These are phyloP conservation scores for Solenopsis fugax DNA, from an alignment of 1,140 invertebrate species.

Conservation along the genomic window DNA sequence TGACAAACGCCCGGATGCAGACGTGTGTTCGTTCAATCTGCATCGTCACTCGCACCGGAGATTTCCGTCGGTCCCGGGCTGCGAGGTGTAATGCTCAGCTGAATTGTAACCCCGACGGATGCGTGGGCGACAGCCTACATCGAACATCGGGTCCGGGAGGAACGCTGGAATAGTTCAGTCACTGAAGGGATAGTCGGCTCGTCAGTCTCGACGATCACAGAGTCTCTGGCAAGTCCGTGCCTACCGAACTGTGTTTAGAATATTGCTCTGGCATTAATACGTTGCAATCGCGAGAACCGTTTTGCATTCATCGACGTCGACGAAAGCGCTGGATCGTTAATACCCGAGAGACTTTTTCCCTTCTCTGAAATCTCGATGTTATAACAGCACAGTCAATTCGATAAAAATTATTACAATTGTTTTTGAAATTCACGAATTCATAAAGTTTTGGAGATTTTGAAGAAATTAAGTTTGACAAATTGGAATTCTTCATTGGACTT, in stretches of 20 bases:
- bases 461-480: neutral
- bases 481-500: neutral
- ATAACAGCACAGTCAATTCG: neutral
- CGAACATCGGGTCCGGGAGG: neutral
- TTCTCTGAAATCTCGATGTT: neutral
- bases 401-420: neutral
- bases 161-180: neutral
- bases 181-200: neutral
- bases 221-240: neutral
- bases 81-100: neutral
- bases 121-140: slow-evolving; percentile 9
- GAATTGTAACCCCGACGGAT: neutral
- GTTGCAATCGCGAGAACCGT: neutral
- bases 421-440: neutral
- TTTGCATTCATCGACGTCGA: neutral
- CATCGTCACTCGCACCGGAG: neutral
- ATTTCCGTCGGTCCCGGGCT: neutral
- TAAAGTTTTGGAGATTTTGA: neutral
- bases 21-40: neutral
- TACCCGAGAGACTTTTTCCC: neutral
- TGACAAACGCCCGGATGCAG: slow-evolving; percentile 13
- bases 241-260: neutral
- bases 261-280: neutral
- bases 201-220: slow-evolving; percentile 7
- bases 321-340: neutral